phyloP scores from a whole-genome alignment of 2,888 invertebrate species.

The Tetranychus piercei region DNA sequence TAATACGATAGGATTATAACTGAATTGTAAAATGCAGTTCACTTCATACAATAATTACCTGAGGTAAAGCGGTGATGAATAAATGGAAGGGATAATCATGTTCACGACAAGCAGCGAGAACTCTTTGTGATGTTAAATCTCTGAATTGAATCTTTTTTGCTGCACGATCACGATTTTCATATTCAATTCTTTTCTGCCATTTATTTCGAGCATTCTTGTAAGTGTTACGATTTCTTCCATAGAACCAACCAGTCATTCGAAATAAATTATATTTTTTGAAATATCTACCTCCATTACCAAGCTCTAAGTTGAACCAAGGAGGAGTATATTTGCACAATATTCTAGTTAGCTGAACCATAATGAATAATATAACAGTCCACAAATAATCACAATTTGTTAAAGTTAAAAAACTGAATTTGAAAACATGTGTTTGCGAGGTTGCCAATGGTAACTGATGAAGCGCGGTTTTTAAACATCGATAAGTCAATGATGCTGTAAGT shows the following conservation, averaged over 20 bases:
- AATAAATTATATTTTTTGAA: background rate
- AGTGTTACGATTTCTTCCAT: slow-evolving; percentile 16
- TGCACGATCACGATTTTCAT: slow-evolving; percentile 68
- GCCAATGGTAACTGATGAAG: too few species aligned
- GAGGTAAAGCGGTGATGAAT: slow-evolving; percentile 29
- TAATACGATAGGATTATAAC: background rate
- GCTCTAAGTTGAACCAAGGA: background rate
- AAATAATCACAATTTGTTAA: too few species aligned
- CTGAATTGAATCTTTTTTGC: slow-evolving; percentile 5
- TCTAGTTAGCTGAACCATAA: slow-evolving; percentile 19
- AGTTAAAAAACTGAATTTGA: too few species aligned
- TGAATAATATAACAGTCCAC: background rate
- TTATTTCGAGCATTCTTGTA: slow-evolving; percentile 15
- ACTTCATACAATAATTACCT: slow-evolving; percentile 28
- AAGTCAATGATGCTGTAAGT: too few species aligned
- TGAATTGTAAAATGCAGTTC: background rate
- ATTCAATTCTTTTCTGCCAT: slow-evolving; percentile 17
- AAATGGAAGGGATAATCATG: slow-evolving; percentile 30
- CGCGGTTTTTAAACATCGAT: too few species aligned
- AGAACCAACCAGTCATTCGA: slow-evolving; percentile 8
- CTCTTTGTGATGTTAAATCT: slow-evolving; percentile 24
- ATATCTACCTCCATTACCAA: background rate
- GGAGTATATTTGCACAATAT: slow-evolving; percentile 22
- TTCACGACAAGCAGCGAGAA: slow-evolving; percentile 31
- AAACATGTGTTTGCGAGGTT: too few species aligned